Evolutionary conservation across 2,113 vertebrate species (phyloP).

Genomic region (Antennarius striatus): DNA sequence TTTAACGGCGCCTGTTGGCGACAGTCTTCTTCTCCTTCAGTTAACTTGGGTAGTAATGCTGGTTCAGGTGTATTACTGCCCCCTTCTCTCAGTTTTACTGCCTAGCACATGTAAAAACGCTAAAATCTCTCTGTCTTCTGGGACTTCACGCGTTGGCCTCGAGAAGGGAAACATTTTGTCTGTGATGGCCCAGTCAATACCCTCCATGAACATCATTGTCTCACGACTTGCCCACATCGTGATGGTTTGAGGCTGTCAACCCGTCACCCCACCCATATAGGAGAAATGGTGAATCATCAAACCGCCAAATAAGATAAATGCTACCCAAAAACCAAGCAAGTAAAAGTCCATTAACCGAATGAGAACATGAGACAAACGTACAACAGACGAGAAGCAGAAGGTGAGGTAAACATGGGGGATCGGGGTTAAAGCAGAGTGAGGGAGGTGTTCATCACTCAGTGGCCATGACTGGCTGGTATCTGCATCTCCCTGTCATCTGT

Average conservation of each 20-base stretch:
- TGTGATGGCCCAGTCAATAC: slow-evolving; percentile 13
- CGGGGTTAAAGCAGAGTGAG: slow-evolving; percentile 29
- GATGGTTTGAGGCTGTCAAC: slow-evolving; percentile 47
- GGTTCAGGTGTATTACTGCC: no score
- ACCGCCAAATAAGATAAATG: no score
- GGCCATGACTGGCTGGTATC: slow-evolving; percentile 65
- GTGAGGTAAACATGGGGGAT: slow-evolving; percentile 8
- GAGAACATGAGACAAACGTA: slow-evolving; percentile 36
- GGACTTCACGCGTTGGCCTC: slow-evolving; percentile 11
- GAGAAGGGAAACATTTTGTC: slow-evolving; percentile 14
- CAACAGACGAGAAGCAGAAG: slow-evolving; percentile 31
- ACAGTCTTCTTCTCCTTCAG: no score
- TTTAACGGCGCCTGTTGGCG: no score
- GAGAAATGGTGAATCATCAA: neutral
- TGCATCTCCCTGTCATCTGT: slow-evolving; percentile 66
- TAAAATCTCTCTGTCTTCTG: no score
- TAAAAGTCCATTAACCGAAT: slow-evolving; percentile 22
- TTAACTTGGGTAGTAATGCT: no score
- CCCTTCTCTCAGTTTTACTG: no score
- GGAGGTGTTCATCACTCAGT: slow-evolving; percentile 67
- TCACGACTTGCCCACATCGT: slow-evolving; percentile 37
- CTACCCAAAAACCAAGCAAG: neutral
- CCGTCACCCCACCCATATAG: slow-evolving; percentile 22
- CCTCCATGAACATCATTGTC: slow-evolving; percentile 27
- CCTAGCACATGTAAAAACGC: no score